Evolutionary conservation across 2,888 invertebrate genomes (phyloP), one percentile per base, ranked within the genome.

Genomic region (Leptinotarsa haldemani): DNA sequence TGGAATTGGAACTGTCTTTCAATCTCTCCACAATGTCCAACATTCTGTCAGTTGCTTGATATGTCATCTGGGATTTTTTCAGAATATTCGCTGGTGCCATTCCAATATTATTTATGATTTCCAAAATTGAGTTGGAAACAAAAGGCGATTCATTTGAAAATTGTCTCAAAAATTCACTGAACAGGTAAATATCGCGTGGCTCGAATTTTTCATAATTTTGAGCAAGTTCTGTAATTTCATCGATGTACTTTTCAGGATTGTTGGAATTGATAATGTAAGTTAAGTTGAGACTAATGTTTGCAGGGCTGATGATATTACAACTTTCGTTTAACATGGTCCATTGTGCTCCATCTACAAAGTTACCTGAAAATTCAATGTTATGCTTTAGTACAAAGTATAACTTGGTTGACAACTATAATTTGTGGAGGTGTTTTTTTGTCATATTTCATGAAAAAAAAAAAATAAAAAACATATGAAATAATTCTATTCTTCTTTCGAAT

Each of bases 311-410:
- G 15, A 71, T 56, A 5, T 50, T 61, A 67, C 82, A 82, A 18
- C 52, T 48, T 40, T 71, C 71, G 4, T 71, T 68, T 13, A 89
- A 82, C 1, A 83, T 74, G 64, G 88, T 87, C 92, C 92, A 92
- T 64, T 81, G 80, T 52, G 90, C 90, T 16, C 92, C 92, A 18
- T 87, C 80, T 7, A 90, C 82, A 81, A 90, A 92, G 67, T 90
- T 88, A 3, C 77, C 77, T 77, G 68, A 47, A 69, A 71, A 63
- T 40, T 40, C 9, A 40, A 40, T 40, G 40, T 40, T 40, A 40
- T 40, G 9, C 40, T 12, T 40, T 0, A 40, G 40, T 40, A 40
- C 40, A 40, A 7, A 0, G 40, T 40, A 9, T 12, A 40, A 40
- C 3, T 9, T 40, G 9, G 9, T 9, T 7, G 40, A 40, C 9